These are phyloP conservation scores for Callipepla californica DNA, from an alignment of 2,113 vertebrate species.

Conservation along the genomic window DNA sequence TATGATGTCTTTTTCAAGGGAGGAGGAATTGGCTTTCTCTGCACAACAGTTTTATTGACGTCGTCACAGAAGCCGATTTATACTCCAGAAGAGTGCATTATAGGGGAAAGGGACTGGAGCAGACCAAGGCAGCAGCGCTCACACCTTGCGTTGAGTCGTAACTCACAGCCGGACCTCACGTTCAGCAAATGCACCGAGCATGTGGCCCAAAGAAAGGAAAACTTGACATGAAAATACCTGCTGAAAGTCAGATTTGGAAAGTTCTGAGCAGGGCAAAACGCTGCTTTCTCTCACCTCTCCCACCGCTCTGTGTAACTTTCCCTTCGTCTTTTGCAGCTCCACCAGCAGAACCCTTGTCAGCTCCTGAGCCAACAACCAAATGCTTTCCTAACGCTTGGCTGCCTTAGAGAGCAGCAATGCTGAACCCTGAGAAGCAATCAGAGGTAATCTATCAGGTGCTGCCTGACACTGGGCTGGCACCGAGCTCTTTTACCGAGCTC, in stretches of 20 bases:
- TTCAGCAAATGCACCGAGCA: not conserved
- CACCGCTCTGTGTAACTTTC: not conserved
- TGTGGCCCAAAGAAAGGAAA: not conserved
- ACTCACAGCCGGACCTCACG: not conserved
- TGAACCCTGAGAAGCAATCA: not conserved
- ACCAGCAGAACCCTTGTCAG: not conserved
- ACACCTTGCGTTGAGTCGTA: not conserved
- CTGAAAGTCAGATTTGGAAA: not conserved
- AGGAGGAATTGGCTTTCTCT: conserved; percentile 53
- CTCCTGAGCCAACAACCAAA: not conserved
- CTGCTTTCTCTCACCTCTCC: not conserved
- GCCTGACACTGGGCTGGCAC: conserved; percentile 1
- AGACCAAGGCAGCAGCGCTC: not conserved
- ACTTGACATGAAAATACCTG: not conserved
- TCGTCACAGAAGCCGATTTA: not conserved
- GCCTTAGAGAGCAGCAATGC: not conserved
- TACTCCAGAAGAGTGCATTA: not conserved
- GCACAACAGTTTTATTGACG: conserved; percentile 52
- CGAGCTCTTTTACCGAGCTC: not conserved
- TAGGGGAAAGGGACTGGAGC: not conserved
- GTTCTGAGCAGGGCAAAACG: not conserved
- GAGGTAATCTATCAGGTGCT: not conserved
- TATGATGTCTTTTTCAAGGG: not conserved
- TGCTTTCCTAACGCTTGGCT: not conserved
- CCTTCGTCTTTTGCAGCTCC: not conserved